Base-by-base conservation (phyloP, 2,113 vertebrate genomes). In the Galeopterus variegatus region DNA sequence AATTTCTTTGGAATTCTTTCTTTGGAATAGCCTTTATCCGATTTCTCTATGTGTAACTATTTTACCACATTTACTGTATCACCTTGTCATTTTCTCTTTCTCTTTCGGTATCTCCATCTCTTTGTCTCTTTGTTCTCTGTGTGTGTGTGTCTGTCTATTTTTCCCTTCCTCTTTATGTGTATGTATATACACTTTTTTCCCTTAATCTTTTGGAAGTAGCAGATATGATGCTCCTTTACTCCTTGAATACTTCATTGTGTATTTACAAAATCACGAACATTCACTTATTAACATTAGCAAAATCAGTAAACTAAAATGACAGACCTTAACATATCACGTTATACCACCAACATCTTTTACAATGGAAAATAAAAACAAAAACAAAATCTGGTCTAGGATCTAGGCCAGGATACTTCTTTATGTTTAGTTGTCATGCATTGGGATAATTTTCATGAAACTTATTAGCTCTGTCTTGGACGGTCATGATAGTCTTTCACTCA, bases 151-250 rank as follows among this genome's bases (percentile, higher is more conserved):
- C 4, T 79, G 15, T 80, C 24, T 24, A 26, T 36, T 8, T 28
- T 14, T 76, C 19, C 18, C 23, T 80, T 10, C 48, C 24, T 3
- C 60, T 79, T 79, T 54, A 23, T n/a, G 26, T 54, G 11, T 36
- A n/a, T n/a, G 4, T 4, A 52, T 67, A 23, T 1, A 52, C 26
- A 60, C 26, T 36, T 81, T 65, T 85, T 70, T 70, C 73, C 62
- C 67, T 90, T 62, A 85, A 69, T 67, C 62, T 50, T 70, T 87
- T 95, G 11, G 69, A 87, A 82, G 21, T 65, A n/a, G 23, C 54
- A 77, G 18, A 52, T 28, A 12, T 26, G 11, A 56, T 64, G 41
- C 5, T 2, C 33, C 1, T 83, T 84, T 79, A 33, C 5, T 5
- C 12, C 8, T 89, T 56, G 52, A 92, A 72, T 60, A 50, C 6